A percentile compares a stretch with the other conserved stretches of the same genome.
phyloP scores from a whole-genome alignment of 2,888 invertebrate genomes.

The Parthenolecanium corni region DNA sequence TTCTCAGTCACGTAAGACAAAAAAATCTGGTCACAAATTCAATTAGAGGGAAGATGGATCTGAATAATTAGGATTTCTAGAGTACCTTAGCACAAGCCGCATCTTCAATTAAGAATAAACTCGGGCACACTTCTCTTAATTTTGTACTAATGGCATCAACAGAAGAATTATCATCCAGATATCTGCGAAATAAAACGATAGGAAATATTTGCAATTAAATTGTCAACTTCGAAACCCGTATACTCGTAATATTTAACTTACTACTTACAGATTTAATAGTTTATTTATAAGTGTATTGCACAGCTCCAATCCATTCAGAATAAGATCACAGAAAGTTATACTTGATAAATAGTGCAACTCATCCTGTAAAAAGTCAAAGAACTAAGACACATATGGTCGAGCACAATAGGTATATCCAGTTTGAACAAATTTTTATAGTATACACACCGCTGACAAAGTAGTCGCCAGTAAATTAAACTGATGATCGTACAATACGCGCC shows the following conservation, averaged over 20 bases:
- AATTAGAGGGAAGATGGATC: no score
- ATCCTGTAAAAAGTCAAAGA: slow-evolving; percentile 40
- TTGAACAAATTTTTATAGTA: background rate
- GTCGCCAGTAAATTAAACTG: slow-evolving; percentile 71
- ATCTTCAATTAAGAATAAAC: slow-evolving; percentile 86
- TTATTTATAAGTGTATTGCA: slow-evolving; percentile 66
- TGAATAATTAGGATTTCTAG: no score
- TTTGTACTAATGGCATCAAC: slow-evolving; percentile 81
- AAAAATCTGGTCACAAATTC: no score
- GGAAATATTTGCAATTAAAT: slow-evolving; percentile 3
- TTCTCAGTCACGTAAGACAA: no score
- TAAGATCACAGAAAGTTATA: slow-evolving; percentile 56
- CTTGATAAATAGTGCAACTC: slow-evolving; percentile 47
- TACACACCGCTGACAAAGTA: slow-evolving; percentile 41
- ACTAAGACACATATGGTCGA: slow-evolving; percentile 31
- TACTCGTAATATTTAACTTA: background rate
- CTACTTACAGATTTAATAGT: slow-evolving; percentile 57
- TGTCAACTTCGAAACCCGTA: slow-evolving; percentile 6
- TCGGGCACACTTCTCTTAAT: slow-evolving; percentile 81
- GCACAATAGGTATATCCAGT: background rate
- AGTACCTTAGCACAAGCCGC: slow-evolving; percentile 85
- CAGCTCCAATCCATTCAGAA: slow-evolving; percentile 65
- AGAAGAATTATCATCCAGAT: slow-evolving; percentile 88
- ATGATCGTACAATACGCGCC: slow-evolving; percentile 87
- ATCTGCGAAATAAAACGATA: slow-evolving; percentile 42